Evolutionary conservation across 1,140 invertebrate genomes (phyloP).

Genomic region (Drosophila sucinea): DNA sequence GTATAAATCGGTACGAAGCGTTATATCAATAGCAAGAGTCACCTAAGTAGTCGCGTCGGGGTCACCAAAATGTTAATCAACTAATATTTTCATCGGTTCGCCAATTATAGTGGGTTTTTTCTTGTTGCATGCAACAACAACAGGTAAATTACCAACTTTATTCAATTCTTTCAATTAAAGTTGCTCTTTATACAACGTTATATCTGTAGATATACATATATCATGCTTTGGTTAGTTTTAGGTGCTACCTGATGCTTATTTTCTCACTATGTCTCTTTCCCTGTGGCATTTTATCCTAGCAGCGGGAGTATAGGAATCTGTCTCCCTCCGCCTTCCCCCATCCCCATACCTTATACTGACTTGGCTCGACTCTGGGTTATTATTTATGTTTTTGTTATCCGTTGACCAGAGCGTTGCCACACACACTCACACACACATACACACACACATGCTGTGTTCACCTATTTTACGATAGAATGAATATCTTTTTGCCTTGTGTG

Average conservation of each 20-base stretch:
- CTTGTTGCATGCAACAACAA: not conserved
- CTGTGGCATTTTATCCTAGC: conserved; percentile 2
- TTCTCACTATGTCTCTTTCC: conserved; percentile 4
- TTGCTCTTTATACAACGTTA: not conserved
- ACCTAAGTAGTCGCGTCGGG: too few relatives aligned
- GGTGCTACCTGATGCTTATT: conserved; percentile 9
- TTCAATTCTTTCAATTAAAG: not conserved
- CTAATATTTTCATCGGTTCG: too few relatives aligned
- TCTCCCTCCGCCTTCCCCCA: not conserved
- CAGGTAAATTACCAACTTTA: not conserved
- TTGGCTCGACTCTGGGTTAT: conserved; percentile 61
- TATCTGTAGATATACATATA: not conserved
- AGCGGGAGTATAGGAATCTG: conserved; percentile 1
- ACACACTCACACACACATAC: conserved; percentile 50
- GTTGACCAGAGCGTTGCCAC: conserved; percentile 76
- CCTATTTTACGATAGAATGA: conserved; percentile 82
- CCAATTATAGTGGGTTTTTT: too few relatives aligned
- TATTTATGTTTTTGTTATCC: conserved; percentile 82
- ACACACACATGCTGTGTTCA: conserved; percentile 49
- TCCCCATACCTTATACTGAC: conserved; percentile 31
- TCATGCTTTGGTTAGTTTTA: not conserved
- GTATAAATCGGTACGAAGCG: too few relatives aligned
- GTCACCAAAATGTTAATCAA: too few relatives aligned
- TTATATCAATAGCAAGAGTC: too few relatives aligned
- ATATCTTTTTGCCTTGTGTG: conserved; percentile 67